Evolutionary conservation across 1,140 invertebrate genomes (phyloP).

Genomic region (Ruditapes philippinarum): DNA sequence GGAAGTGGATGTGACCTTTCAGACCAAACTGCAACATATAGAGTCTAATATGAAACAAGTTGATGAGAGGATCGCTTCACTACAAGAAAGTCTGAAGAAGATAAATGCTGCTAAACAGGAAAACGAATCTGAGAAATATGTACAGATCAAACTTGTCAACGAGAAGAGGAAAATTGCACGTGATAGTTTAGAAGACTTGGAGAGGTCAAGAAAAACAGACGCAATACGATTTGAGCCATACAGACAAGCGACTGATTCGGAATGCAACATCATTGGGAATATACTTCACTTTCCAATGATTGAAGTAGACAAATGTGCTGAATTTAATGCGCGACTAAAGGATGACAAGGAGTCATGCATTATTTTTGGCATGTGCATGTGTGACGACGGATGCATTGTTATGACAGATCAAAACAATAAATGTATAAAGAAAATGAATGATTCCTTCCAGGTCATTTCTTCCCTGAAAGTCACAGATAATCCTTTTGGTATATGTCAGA

Average conservation of each 20-base stretch:
- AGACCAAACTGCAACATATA: neutral
- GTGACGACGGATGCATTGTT: neutral
- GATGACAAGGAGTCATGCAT: neutral
- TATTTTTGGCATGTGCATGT: neutral
- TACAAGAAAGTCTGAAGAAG: neutral
- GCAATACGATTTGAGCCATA: neutral
- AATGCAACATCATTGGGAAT: neutral
- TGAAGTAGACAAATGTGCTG: too few relatives aligned
- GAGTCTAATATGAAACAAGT: neutral
- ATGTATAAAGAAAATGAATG: neutral
- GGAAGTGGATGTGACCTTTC: neutral
- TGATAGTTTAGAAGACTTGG: neutral
- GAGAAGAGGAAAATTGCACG: neutral
- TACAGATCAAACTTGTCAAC: neutral
- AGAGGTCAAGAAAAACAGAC: neutral
- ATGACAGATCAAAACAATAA: conserved; percentile 6
- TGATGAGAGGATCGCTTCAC: neutral
- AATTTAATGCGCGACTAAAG: neutral
- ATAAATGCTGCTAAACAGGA: neutral
- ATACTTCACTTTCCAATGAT: neutral
- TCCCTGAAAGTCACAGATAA: neutral
- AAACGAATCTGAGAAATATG: neutral
- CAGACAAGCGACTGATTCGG: too few relatives aligned
- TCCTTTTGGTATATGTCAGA: neutral
- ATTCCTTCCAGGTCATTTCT: neutral